Percentiles rank a stretch among this genome's conserved stretches.
These are phyloP conservation scores for Trinorchestia longiramus DNA, from an alignment of 1,140 invertebrate genomes.

Conservation along the genomic window DNA sequence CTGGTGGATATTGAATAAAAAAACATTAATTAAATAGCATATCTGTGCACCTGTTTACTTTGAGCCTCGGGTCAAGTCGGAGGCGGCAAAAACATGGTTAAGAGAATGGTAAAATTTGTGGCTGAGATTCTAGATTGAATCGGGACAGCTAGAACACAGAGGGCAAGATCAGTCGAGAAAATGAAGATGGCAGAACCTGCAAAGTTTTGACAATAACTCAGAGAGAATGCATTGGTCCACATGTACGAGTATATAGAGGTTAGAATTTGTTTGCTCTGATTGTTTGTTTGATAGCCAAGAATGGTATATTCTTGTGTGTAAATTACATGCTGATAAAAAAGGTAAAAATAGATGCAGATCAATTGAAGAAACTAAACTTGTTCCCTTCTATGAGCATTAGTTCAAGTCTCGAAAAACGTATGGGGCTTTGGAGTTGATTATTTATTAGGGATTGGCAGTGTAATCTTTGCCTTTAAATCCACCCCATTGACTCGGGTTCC, in stretches of 20 bases:
- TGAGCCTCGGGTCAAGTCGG: not conserved
- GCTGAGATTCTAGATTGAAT: not conserved
- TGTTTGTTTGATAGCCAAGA: not conserved
- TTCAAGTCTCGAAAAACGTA: no score
- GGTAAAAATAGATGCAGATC: no score
- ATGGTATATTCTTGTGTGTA: no score
- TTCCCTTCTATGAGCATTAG: no score
- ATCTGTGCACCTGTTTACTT: constrained; percentile 3
- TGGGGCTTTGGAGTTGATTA: no score
- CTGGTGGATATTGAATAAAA: not conserved
- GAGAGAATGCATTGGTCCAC: not conserved
- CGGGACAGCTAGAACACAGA: not conserved
- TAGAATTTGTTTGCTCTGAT: not conserved
- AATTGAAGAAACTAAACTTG: no score
- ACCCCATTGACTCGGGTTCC: not conserved
- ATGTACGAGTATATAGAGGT: not conserved
- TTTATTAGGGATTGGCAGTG: not conserved
- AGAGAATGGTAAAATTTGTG: not conserved
- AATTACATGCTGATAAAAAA: no score
- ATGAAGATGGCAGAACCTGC: not conserved
- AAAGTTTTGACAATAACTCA: not conserved
- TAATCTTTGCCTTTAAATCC: not conserved
- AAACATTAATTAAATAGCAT: constrained; percentile 36
- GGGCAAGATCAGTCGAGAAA: not conserved
- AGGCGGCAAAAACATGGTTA: not conserved